These are phyloP conservation scores for Osmerus mordax DNA, from an alignment of 2,113 vertebrate species.

Conservation along the genomic window DNA sequence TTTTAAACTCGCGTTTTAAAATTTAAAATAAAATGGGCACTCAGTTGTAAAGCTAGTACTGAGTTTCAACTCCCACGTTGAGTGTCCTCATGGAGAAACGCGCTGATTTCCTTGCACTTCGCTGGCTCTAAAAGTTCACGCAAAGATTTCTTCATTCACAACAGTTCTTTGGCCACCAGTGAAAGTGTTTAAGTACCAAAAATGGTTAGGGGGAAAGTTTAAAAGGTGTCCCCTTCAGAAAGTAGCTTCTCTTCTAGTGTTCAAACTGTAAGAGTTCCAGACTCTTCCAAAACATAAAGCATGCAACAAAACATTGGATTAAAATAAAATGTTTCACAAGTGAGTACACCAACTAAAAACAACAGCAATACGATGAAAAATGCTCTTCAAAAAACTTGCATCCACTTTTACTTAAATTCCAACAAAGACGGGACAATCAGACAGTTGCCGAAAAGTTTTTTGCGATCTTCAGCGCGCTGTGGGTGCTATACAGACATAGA, in stretches of 20 bases:
- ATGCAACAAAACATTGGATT: conserved; percentile 2
- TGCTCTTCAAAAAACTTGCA: conserved; percentile 6
- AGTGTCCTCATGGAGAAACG: conserved; percentile 66
- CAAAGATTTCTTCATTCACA: conserved; percentile 52
- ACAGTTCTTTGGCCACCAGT: conserved; percentile 22
- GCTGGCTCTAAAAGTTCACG: not conserved
- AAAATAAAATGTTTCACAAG: conserved; percentile 34
- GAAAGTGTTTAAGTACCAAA: not conserved
- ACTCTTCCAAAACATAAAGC: conserved; percentile 16
- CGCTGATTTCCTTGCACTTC: conserved; percentile 43
- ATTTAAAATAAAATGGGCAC: not conserved
- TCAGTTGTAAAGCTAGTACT: conserved; percentile 43
- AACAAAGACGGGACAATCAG: conserved; percentile 28
- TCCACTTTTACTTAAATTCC: conserved; percentile 21
- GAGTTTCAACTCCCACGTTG: conserved; percentile 50
- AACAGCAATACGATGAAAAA: not conserved
- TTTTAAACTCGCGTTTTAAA: not conserved
- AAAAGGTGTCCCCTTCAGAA: conserved; percentile 8
- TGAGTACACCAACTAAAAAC: conserved; percentile 28
- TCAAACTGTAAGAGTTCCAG: conserved; percentile 23
- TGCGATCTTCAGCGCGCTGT: conserved; percentile 42
- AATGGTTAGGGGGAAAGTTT: not conserved
- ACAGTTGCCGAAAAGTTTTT: conserved; percentile 46
- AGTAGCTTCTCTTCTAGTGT: not conserved
- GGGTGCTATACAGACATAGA: conserved; percentile 40